Conservation (phyloP, 1,140 invertebrate genomes). For the Bombus ignitus region DNA sequence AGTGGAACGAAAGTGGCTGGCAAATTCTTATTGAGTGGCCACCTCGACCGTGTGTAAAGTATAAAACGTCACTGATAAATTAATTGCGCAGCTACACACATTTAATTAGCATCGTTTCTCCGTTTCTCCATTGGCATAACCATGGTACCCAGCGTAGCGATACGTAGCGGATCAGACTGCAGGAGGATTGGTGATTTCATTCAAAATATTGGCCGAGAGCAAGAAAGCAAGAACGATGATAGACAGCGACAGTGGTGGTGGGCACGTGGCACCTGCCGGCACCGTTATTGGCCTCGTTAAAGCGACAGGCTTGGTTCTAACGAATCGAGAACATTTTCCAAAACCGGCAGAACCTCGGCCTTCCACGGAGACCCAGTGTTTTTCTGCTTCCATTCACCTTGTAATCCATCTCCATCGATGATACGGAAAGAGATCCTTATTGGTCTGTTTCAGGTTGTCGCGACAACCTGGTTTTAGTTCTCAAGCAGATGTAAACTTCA, state of each 20-base stretch:
- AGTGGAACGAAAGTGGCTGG: not conserved
- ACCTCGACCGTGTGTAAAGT: not conserved
- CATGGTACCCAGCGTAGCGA: not conserved
- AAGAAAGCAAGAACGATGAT: conserved; percentile 59
- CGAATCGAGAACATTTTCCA: conserved; percentile 64
- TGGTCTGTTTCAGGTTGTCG: not conserved
- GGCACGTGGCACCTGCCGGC: conserved; percentile 67
- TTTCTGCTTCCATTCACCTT: not conserved
- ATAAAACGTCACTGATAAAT: conserved; percentile 17
- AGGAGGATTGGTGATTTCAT: conserved; percentile 23
- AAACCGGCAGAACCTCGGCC: conserved; percentile 32
- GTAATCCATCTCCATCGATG: too few species aligned
- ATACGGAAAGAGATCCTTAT: not conserved
- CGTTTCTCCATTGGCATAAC: not conserved
- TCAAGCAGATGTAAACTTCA: too few species aligned
- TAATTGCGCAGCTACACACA: not conserved
- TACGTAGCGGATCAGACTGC: not conserved
- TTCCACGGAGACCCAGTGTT: not conserved
- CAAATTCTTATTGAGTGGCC: not conserved
- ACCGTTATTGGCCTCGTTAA: conserved; percentile 74
- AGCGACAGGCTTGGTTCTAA: conserved; percentile 57
- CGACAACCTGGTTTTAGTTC: not conserved
- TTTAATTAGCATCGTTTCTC: conserved; percentile 37
- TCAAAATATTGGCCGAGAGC: conserved; percentile 39
- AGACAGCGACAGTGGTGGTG: conserved; percentile 35